A percentile compares a stretch with the other conserved stretches of the same genome.
These are phyloP conservation scores for Camponotus pennsylvanicus DNA, from an alignment of 1,140 invertebrate species.

Conservation along the genomic window DNA sequence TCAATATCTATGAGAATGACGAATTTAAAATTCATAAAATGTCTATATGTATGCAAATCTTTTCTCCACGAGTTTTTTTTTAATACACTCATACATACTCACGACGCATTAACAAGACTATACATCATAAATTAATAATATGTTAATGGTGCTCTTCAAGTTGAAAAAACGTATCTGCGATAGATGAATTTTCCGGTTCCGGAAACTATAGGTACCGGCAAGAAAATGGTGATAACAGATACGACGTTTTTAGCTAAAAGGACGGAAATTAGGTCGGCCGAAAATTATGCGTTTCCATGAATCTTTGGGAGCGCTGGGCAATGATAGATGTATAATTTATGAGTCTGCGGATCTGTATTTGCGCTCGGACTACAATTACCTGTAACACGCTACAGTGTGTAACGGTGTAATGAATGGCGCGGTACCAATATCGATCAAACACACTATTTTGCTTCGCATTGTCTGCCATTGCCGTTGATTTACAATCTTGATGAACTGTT, in stretches of 20 bases:
- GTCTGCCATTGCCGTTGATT: constrained; percentile 26
- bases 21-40: not conserved
- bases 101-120: not conserved
- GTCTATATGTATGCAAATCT: not conserved
- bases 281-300: constrained; percentile 37
- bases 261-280: not conserved
- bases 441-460: constrained; percentile 28
- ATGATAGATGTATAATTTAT: constrained; percentile 21
- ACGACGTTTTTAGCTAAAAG: not conserved
- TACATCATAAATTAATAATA: not conserved
- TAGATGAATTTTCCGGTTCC: not conserved
- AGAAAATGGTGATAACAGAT: not conserved
- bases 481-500: constrained; percentile 61
- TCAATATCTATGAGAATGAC: not conserved
- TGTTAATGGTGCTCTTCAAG: not conserved
- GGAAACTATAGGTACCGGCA: too few relatives aligned
- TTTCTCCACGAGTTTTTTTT: not conserved
- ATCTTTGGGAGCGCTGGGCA: not conserved
- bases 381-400: constrained; percentile 25
- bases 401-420: constrained; percentile 32
- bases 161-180: not conserved
- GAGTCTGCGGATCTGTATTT: constrained; percentile 40
- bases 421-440: constrained; percentile 53
- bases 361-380: constrained; percentile 12
- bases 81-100: not conserved